A percentile compares a stretch with the other conserved stretches of the same genome.
Conservation (phyloP, 1,140 invertebrate genomes). For the Zaprionus davidi region DNA sequence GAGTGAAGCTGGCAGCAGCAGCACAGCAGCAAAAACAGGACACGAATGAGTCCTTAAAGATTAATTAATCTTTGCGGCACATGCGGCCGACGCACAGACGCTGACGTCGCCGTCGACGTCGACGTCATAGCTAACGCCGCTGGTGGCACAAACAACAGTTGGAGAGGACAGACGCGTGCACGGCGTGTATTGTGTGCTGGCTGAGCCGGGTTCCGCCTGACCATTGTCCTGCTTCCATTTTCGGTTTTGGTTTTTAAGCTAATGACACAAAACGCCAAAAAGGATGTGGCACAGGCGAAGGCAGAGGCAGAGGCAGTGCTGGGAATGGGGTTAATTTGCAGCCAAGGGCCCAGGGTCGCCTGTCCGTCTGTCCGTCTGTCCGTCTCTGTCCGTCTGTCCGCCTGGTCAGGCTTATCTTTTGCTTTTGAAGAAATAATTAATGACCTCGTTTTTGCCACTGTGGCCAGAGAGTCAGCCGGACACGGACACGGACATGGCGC, state of each 20-base stretch:
- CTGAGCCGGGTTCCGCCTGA: constrained; percentile 36
- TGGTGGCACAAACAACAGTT: constrained; percentile 53
- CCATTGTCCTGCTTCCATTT: constrained; percentile 62
- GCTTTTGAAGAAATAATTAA: constrained; percentile 84
- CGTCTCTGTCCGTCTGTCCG: constrained; percentile 18
- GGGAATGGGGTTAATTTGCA: constrained; percentile 59
- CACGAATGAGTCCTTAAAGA: constrained; percentile 83
- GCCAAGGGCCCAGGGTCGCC: constrained; percentile 40
- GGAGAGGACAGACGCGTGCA: constrained; percentile 36
- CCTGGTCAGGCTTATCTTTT: constrained; percentile 75
- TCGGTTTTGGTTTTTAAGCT: constrained; percentile 61
- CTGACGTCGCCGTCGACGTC: not conserved
- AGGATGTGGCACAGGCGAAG: constrained; percentile 46
- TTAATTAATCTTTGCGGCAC: constrained; percentile 84
- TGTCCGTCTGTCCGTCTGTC: not conserved
- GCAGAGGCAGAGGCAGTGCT: not conserved
- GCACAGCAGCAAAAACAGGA: constrained; percentile 36
- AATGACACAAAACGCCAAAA: constrained; percentile 83
- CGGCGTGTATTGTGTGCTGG: constrained; percentile 20
- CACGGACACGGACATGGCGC: not conserved
- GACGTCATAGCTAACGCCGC: constrained; percentile 21
- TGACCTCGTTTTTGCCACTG: constrained; percentile 84
- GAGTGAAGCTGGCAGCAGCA: constrained; percentile 45
- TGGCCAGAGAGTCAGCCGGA: constrained; percentile 38
- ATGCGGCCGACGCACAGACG: constrained; percentile 61